Conservation (phyloP, 2,797 vertebrate genomes). For the Melanotaenia nigrans region DNA sequence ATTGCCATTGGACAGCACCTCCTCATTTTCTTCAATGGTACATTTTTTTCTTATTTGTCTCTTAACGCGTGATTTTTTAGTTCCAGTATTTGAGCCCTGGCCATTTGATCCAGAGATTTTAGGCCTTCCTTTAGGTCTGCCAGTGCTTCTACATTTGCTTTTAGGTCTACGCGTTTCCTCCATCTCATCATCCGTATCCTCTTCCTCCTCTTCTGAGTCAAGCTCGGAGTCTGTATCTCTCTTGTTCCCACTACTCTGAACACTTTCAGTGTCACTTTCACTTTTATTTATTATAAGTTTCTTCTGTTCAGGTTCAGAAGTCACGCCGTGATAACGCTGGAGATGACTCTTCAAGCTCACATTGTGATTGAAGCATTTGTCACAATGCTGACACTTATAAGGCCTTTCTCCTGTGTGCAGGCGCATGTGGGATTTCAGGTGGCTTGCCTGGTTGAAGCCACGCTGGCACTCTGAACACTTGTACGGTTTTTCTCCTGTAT, state of each 20-base stretch:
- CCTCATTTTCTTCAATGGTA: not conserved
- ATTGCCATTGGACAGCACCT: not conserved
- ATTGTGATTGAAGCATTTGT: conserved; percentile 72
- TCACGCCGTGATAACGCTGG: conserved; percentile 57
- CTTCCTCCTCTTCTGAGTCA: not conserved
- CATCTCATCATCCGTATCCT: not conserved
- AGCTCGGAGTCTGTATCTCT: not conserved
- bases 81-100: not conserved
- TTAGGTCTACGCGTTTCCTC: not conserved
- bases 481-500: conserved; percentile 50
- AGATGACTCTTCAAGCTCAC: conserved; percentile 70
- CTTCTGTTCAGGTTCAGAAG: not conserved
- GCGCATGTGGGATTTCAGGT: conserved; percentile 75
- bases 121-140: not conserved
- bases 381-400: conserved; percentile 64
- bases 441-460: conserved; percentile 61
- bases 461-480: conserved; percentile 65
- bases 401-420: conserved; percentile 73
- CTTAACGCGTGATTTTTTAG: not conserved
- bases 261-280: not conserved
- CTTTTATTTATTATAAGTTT: not conserved
- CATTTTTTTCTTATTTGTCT: not conserved
- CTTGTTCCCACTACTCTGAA: not conserved
- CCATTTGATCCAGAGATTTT: not conserved
- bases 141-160: not conserved